Evolutionary conservation across 2,888 invertebrate species (phyloP).

Genomic region (Pollenia labialis): DNA sequence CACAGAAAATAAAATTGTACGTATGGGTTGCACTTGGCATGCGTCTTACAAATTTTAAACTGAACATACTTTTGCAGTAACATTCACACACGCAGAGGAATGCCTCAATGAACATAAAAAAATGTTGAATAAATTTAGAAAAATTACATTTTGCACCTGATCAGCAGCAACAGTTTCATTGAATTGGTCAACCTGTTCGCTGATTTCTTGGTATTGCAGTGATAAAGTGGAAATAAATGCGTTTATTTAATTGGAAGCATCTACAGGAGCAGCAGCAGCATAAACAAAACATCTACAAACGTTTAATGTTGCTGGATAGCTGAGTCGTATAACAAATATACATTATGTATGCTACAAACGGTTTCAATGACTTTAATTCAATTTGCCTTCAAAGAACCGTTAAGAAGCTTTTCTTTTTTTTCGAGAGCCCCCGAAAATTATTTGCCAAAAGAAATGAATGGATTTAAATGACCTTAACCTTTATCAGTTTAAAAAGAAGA

Average conservation of each 20-base stretch:
- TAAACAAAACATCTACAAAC: constrained; percentile 38
- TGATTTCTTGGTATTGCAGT: constrained; percentile 33
- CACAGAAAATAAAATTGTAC: not conserved
- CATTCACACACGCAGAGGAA: not conserved
- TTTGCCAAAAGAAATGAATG: too few relatives aligned
- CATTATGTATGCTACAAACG: constrained; percentile 9
- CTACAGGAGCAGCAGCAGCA: constrained; percentile 12
- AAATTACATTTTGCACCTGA: constrained; percentile 60
- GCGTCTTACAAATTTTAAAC: constrained; percentile 45
- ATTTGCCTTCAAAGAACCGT: too few relatives aligned
- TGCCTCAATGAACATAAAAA: constrained; percentile 31
- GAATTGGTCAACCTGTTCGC: constrained; percentile 64
- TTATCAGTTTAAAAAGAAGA: too few relatives aligned
- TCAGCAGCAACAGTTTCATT: constrained; percentile 42
- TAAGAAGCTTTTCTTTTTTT: too few relatives aligned
- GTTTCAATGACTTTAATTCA: not conserved
- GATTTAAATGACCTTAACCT: too few relatives aligned
- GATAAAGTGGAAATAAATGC: constrained; percentile 67
- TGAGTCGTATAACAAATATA: not conserved
- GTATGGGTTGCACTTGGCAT: constrained; percentile 32
- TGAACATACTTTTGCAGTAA: not conserved
- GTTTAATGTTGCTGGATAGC: not conserved
- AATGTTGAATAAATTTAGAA: constrained; percentile 56
- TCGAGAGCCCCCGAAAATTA: too few relatives aligned
- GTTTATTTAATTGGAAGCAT: constrained; percentile 68